Base-by-base conservation (phyloP, 2,797 vertebrate genomes). In the Crax fasciolata region DNA sequence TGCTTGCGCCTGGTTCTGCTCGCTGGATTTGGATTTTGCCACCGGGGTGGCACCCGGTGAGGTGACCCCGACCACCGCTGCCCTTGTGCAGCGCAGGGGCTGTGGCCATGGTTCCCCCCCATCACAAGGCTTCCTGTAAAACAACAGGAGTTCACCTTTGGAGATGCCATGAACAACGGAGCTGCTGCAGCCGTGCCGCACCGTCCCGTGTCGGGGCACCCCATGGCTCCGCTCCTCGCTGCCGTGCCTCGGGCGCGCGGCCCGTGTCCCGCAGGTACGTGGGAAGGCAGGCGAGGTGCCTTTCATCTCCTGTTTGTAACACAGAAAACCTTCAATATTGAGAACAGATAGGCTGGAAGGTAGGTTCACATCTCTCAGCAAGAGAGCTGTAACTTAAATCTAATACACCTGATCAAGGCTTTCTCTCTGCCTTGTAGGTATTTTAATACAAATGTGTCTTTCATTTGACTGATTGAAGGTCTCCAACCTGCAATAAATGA, bases 401-500 rank as follows among this genome's bases (percentile, higher is more conserved):
- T 97, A 97, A 97, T 63, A 84, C 89, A 78, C 97, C 95, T 97
- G 95, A 98, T 98, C 97, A 98, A 98, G 98, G 98, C 97, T 97
- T 96, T 95, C 96, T 96, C 97, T 97, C 96, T 94, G 98, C 97
- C 97, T 97, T 93, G 73, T 97, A 97, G 97, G 97, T 98, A 98
- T 97, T 98, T 98, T 97, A 97, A 98, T 98, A 99, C 98, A 99
- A 98, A 99, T 98, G 95, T 95, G 97, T 98, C 99, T 99, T 99
- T 99, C 99, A 99, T 99, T 98, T 98, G 97, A 96, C 97, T 98
- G 98, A 98, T 98, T 98, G 98, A 97, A 98, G 98, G 97, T 98
- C 98, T 99, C 98, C 98, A 98, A 98, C 98, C 98, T 98, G 98
- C 99, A 99, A 99, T 99, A 99, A 99, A 99, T 98, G 98, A 97